phyloP scores from a whole-genome alignment of 2,113 vertebrate species.

The Herpailurus yagouaroundi region DNA sequence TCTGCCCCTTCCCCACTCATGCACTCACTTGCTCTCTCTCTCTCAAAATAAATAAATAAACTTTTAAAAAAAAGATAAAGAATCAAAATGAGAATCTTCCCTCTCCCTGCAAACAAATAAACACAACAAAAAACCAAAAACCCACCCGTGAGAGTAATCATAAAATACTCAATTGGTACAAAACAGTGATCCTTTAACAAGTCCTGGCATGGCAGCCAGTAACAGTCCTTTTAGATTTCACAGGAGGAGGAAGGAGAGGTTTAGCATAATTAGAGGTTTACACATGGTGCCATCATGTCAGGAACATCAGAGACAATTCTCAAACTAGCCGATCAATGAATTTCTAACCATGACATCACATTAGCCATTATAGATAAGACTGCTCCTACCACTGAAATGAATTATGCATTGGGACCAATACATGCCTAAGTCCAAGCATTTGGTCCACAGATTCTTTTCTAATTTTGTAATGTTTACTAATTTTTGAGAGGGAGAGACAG shows the following conservation, averaged over 20 bases:
- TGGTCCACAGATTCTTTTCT: not conserved
- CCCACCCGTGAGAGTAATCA: not conserved
- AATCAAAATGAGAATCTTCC: not conserved
- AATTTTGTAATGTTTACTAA: no score
- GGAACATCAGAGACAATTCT: not conserved
- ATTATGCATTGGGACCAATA: not conserved
- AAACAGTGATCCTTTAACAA: constrained; percentile 14
- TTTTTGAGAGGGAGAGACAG: no score
- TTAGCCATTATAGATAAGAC: not conserved
- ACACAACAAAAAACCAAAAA: not conserved
- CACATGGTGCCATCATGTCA: not conserved
- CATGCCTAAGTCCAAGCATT: not conserved
- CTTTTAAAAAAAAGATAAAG: not conserved
- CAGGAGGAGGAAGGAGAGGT: not conserved
- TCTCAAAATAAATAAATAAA: not conserved
- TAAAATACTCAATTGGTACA: not conserved
- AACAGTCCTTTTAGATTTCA: not conserved
- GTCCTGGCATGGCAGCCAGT: not conserved
- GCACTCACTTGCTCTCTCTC: no score
- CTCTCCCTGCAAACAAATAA: not conserved
- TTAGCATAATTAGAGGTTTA: not conserved
- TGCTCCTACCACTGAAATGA: not conserved
- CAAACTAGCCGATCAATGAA: not conserved
- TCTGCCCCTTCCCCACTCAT: no score
- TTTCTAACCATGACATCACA: not conserved